Conservation (phyloP, 2,888 invertebrate genomes). For the Rotaria magnacalcarata region DNA sequence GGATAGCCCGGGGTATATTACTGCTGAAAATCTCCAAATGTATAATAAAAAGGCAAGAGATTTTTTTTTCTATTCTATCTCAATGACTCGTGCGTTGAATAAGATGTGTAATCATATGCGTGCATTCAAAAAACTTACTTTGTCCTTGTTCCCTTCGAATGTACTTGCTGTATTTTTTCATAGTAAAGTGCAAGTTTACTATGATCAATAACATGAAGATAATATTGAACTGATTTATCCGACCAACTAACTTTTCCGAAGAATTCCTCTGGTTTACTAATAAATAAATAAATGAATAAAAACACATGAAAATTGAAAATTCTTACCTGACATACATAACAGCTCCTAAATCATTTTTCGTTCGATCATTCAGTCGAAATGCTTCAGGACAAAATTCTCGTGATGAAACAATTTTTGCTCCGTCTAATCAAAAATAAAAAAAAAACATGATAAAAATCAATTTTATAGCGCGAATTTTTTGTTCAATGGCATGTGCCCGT, state of each 20-base stretch:
- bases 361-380: constrained; percentile 93
- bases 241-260: constrained; percentile 98
- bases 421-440: constrained; percentile 50
- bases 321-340: constrained; percentile 83
- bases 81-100: too few species aligned
- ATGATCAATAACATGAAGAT: constrained; percentile 92
- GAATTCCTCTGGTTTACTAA: constrained; percentile 70
- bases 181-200: constrained; percentile 63
- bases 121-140: not conserved
- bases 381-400: constrained; percentile 98
- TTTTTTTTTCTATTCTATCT: too few species aligned
- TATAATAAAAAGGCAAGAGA: too few species aligned
- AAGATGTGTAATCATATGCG: too few species aligned
- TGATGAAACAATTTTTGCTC: constrained; percentile 89
- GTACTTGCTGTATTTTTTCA: constrained; percentile 11
- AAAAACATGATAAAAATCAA: too few species aligned
- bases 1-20: too few species aligned
- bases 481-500: too few species aligned
- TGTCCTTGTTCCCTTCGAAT: not conserved
- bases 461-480: too few species aligned
- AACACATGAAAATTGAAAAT: too few species aligned
- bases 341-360: constrained; percentile 93
- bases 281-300: not conserved
- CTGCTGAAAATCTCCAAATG: too few species aligned
- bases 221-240: constrained; percentile 95